A percentile compares a stretch with the other conserved stretches of the same genome.
Evolutionary conservation across 2,113 vertebrate species (phyloP).

Genomic region (Sinocyclocheilus grahami): DNA sequence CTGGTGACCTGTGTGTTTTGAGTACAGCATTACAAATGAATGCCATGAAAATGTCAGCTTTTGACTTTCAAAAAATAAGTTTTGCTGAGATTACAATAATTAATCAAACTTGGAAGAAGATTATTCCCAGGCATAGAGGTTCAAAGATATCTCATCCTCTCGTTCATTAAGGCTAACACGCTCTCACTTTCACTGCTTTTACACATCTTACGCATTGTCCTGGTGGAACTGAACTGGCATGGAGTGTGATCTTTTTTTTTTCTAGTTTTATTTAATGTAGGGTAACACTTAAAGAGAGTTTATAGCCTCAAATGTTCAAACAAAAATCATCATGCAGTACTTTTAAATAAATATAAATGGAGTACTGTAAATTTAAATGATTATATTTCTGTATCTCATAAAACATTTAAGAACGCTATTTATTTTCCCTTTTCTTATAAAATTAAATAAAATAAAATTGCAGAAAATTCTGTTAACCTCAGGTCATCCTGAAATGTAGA

Average conservation of each 20-base stretch:
- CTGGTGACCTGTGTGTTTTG: constrained; percentile 39
- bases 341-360: neutral
- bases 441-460: too few relatives aligned
- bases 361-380: neutral
- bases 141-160: constrained; percentile 1
- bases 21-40: constrained; percentile 33
- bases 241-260: neutral
- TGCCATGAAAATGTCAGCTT: constrained; percentile 40
- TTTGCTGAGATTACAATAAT: constrained; percentile 43
- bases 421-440: neutral
- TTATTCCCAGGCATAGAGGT: neutral
- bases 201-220: neutral
- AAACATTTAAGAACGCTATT: neutral
- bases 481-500: too few relatives aligned
- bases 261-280: neutral
- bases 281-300: neutral
- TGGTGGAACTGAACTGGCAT: neutral
- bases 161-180: constrained; percentile 12
- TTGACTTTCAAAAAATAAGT: constrained; percentile 38
- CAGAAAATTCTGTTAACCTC: too few relatives aligned
- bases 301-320: neutral
- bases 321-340: neutral
- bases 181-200: neutral
- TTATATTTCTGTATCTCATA: neutral
- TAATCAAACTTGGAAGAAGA: constrained; percentile 29